Conservation (phyloP, 2,888 invertebrate species). For the Reticulitermes lucifugus region DNA sequence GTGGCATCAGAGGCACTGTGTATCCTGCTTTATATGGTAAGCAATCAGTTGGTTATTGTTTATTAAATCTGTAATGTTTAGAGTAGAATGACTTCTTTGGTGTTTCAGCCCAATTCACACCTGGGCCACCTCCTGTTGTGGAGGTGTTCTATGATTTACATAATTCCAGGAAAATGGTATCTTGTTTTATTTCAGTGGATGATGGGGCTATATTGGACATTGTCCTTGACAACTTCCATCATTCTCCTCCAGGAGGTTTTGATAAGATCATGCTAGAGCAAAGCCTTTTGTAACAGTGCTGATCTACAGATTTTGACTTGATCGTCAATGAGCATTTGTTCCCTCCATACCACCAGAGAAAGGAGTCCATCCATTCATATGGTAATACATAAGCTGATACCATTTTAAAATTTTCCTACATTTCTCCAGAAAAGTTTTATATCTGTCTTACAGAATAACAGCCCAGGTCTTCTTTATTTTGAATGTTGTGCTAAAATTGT, state of each 20-base stretch:
- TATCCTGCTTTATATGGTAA: conserved; percentile 94
- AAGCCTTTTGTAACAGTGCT: conserved; percentile 82
- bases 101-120: no score
- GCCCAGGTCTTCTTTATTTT: background rate
- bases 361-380: conserved; percentile 9
- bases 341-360: conserved; percentile 5
- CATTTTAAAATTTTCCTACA: background rate
- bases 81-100: no score
- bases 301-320: background rate
- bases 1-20: conserved; percentile 90
- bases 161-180: background rate
- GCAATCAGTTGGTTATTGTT: conserved; percentile 54
- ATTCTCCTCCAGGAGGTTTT: conserved; percentile 86
- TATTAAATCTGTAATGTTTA: conserved; percentile 10
- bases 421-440: background rate
- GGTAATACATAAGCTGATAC: background rate
- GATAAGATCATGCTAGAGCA: conserved; percentile 98
- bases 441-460: background rate
- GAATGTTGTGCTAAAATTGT: background rate
- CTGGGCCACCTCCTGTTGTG: no score
- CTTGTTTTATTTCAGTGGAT: conserved; percentile 78
- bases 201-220: conserved; percentile 98
- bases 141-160: no score
- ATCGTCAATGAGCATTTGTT: background rate
- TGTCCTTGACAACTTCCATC: conserved; percentile 89